Conservation (phyloP, 1,140 invertebrate species). For the Zaprionus nigranus region DNA sequence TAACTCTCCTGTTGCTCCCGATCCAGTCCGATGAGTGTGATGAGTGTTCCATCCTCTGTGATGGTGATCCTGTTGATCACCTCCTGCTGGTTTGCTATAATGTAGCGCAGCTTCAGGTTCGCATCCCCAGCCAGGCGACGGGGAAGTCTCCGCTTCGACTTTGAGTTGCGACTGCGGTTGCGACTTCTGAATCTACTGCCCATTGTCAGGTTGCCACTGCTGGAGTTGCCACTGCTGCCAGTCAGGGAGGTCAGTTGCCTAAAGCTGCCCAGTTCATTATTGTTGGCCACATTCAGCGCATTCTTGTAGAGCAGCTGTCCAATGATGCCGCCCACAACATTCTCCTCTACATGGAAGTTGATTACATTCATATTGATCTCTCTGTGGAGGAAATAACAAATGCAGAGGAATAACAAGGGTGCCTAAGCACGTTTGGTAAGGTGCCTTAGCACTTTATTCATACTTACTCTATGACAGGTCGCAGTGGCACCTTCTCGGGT, state of each 20-base stretch:
- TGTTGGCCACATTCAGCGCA: constrained; percentile 79
- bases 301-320: constrained; percentile 89
- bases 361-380: constrained; percentile 88
- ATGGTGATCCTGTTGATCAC: constrained; percentile 91
- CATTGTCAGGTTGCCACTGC: neutral
- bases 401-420: constrained; percentile 39
- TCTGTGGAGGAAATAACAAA: no score
- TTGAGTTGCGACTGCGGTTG: constrained; percentile 55
- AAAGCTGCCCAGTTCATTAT: constrained; percentile 73
- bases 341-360: constrained; percentile 92
- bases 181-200: constrained; percentile 1
- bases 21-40: constrained; percentile 90
- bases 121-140: constrained; percentile 59
- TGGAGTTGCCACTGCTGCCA: neutral
- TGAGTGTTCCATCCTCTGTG: constrained; percentile 91
- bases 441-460: neutral
- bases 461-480: constrained; percentile 89
- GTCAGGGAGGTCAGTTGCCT: constrained; percentile 46
- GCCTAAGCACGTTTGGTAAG: neutral
- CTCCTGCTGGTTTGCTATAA: constrained; percentile 92
- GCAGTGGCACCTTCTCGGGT: constrained; percentile 86
- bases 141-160: constrained; percentile 55
- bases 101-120: constrained; percentile 86
- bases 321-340: constrained; percentile 90
- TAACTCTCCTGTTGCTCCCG: constrained; percentile 90